Evolutionary conservation across 1,140 invertebrate species (phyloP).

Genomic region (Ostrea denselamellosa): DNA sequence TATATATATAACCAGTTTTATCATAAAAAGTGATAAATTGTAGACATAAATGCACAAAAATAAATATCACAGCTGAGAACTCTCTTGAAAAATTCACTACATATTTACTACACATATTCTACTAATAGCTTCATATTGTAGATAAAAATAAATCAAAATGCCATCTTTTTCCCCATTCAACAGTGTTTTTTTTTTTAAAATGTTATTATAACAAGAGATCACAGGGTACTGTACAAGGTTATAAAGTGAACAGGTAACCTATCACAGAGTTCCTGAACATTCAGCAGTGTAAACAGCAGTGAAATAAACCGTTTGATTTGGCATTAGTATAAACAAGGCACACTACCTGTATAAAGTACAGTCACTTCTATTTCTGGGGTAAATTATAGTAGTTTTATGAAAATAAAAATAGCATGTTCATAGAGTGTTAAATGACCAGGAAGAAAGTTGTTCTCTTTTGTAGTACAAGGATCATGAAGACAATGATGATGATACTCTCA

Average conservation of each 20-base stretch:
- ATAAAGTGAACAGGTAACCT: neutral
- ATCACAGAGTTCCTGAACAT: neutral
- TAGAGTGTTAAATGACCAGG: no score
- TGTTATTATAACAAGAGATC: neutral
- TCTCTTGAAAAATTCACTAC: neutral
- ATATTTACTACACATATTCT: neutral
- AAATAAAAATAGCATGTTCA: neutral
- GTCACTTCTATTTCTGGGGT: neutral
- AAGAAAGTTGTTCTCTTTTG: neutral
- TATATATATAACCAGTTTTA: neutral
- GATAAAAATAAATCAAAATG: neutral
- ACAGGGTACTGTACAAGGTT: neutral
- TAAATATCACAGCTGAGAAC: constrained; percentile 7
- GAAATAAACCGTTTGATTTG: neutral
- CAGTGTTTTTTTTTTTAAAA: no score
- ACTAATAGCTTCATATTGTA: neutral
- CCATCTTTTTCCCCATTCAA: neutral
- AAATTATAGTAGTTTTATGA: neutral
- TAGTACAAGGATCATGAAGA: neutral
- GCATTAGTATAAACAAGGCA: constrained; percentile 5
- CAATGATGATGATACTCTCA: neutral
- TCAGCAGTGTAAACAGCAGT: neutral
- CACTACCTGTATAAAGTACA: neutral
- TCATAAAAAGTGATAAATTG: constrained; percentile 11
- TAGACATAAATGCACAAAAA: constrained; percentile 31